Base-by-base conservation (phyloP, 2,113 vertebrate species). In the Antennarius striatus region DNA sequence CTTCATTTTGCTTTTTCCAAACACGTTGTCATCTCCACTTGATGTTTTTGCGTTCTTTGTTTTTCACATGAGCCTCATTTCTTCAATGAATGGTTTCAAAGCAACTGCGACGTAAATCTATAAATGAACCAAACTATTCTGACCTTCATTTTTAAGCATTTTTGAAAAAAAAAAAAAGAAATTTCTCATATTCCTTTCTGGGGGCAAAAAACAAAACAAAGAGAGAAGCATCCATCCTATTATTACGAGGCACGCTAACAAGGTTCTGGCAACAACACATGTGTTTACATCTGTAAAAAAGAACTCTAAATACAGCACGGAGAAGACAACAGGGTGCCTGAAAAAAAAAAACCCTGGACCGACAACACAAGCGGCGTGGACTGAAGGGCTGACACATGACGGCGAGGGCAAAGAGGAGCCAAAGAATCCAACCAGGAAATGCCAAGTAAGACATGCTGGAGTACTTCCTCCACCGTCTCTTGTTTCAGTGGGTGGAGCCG, bases 391-490 rank as follows among this genome's bases (percentile, higher is more conserved):
- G 53, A 67, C 47, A 40, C 61, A 36, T 76, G 73, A 85, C 71
- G 64, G 59, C 29, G 15, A 73, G 75, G 47, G 48, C 52, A 72
- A 78, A 78, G 57, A 63, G 63, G 51, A 83, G 73, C 58, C 65
- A 72, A 78, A 76, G 68, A 82, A 80, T 82, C 68, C 61, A 67
- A 82, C 81, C 80, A 86, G 85, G 82, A 90, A 89, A 90, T 88
- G 81, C 83, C 83, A 79, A 81, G 79, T 72, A 72, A 66, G 79
- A 85, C 85, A 68, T 81, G 75, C 78, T 83, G 28, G 55, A 82
- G 67, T 74, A 73, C 78, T 80, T 86, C 73, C 75, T 83, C 79
- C 81, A 80, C 71, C 70, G 71, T 81, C 73, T 84, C 67, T 75
- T 75, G 73, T 87, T 84, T 79, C 80, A 82, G 47, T 10, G 80